Evolutionary conservation across 2,113 vertebrate genomes (phyloP).

Genomic region (Mus pahari): DNA sequence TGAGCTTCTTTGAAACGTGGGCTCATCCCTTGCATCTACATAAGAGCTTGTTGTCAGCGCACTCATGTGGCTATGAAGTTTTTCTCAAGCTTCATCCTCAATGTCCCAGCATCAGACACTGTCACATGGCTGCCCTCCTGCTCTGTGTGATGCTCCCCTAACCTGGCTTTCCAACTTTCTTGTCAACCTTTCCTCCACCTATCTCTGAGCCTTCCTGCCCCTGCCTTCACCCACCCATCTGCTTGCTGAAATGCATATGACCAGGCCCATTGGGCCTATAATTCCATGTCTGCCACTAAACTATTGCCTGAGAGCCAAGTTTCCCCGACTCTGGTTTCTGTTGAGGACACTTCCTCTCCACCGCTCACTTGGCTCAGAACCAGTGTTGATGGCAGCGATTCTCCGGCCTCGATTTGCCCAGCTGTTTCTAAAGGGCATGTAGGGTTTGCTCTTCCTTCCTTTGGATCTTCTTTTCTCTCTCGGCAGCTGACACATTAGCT

Average conservation of each 20-base stretch:
- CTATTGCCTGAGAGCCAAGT: neutral
- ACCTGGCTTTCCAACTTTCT: neutral
- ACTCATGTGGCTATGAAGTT: neutral
- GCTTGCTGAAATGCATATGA: neutral
- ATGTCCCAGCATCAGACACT: neutral
- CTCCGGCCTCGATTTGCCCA: neutral
- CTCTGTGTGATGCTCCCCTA: neutral
- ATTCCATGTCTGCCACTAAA: neutral
- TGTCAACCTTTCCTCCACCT: neutral
- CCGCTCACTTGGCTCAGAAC: neutral
- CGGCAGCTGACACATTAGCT: neutral
- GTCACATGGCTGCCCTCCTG: neutral
- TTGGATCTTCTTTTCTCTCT: neutral
- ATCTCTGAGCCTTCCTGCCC: neutral
- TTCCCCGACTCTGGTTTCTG: neutral
- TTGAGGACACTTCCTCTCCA: neutral
- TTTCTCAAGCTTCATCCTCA: neutral
- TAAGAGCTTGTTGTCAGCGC: neutral
- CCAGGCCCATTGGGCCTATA: neutral
- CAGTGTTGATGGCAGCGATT: neutral
- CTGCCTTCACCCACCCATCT: neutral
- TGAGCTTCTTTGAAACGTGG: neutral
- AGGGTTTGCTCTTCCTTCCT: neutral
- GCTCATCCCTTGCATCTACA: slow-evolving; percentile 5
- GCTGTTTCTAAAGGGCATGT: neutral